These are phyloP conservation scores for Chrysochloris asiatica DNA, from an alignment of 2,113 vertebrate genomes.

Conservation along the genomic window DNA sequence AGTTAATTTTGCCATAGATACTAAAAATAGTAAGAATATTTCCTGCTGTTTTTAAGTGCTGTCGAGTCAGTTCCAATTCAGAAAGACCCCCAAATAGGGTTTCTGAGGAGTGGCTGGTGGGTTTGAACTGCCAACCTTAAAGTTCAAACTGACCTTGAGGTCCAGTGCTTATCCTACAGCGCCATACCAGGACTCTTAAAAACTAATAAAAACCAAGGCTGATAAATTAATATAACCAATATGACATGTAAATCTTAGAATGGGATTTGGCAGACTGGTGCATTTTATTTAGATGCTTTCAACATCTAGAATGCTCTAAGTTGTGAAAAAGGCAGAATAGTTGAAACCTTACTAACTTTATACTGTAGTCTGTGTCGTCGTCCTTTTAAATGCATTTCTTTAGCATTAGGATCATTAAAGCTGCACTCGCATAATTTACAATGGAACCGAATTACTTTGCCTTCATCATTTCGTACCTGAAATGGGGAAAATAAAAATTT, in stretches of 20 bases:
- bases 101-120: no score
- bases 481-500: conserved; percentile 31
- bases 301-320: not conserved
- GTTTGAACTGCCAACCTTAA: no score
- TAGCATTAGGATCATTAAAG: conserved; percentile 98
- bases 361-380: conserved; percentile 96
- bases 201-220: no score
- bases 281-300: conserved; percentile 4
- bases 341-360: conserved; percentile 87
- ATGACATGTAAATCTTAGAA: no score
- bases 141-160: no score
- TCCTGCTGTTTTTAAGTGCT: no score
- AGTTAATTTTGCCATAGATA: conserved; percentile 24
- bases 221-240: no score
- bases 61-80: no score
- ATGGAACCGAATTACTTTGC: conserved; percentile 98
- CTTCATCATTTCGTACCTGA: conserved; percentile 98
- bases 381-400: conserved; percentile 98
- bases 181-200: no score
- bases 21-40: not conserved
- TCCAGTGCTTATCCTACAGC: no score
- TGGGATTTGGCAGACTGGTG: no score
- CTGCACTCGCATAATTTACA: conserved; percentile 99
- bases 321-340: not conserved
- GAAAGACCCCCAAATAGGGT: no score